These are phyloP conservation scores for Nesoenas mayeri DNA, from an alignment of 2,113 vertebrate genomes.

Conservation along the genomic window DNA sequence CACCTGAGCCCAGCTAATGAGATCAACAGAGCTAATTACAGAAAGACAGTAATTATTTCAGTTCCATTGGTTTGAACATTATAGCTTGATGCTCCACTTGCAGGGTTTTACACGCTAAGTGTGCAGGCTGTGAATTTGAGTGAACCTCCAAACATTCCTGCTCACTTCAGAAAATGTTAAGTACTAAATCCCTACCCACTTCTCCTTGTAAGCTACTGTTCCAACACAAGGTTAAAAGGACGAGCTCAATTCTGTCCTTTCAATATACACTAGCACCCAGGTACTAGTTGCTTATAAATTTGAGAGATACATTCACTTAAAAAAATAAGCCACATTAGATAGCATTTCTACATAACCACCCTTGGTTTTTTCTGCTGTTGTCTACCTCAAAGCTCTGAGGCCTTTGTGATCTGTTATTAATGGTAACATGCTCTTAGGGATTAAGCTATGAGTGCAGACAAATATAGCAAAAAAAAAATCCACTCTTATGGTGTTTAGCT, in stretches of 20 bases:
- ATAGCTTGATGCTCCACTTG: not conserved
- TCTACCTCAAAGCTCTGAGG: not conserved
- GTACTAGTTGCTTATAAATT: not conserved
- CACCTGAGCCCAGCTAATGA: not conserved
- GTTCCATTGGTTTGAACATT: not conserved
- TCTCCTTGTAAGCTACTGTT: not conserved
- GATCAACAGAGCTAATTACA: not conserved
- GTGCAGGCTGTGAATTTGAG: not conserved
- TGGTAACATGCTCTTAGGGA: not conserved
- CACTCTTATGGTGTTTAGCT: not conserved
- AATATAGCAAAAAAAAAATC: not conserved
- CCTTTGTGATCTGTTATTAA: not conserved
- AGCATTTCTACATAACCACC: not conserved
- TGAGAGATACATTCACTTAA: not conserved
- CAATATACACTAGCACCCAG: not conserved
- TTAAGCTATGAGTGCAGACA: not conserved
- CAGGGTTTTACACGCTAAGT: not conserved
- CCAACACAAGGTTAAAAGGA: not conserved
- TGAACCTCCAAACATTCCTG: not conserved
- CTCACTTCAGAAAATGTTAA: not conserved
- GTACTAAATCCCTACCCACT: fast-evolving
- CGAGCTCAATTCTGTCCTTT: not conserved
- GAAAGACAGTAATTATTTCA: not conserved
- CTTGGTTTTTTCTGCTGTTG: not conserved
- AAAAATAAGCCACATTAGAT: not conserved